Conservation (phyloP, 2,888 invertebrate species). For the Megastigmus dorsalis region DNA sequence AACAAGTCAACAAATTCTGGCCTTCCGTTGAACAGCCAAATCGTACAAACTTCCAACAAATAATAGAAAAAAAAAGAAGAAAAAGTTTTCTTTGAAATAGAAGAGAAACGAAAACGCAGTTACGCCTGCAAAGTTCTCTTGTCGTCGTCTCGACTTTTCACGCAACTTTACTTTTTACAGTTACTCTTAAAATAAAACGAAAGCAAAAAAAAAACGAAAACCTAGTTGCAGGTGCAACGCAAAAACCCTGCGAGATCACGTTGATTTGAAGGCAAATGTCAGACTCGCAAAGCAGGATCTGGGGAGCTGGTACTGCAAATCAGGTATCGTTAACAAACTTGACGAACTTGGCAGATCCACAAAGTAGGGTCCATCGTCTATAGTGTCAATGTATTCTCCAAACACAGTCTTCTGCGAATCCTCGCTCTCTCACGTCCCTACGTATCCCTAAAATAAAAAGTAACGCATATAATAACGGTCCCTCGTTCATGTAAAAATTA, state of each 20-base stretch:
- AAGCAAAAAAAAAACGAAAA: conserved; percentile 51
- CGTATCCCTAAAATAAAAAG: conserved; percentile 69
- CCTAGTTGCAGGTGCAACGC: conserved; percentile 52
- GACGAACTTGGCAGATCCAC: conserved; percentile 56
- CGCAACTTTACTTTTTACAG: conserved; percentile 46
- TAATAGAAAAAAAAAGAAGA: conserved; percentile 42
- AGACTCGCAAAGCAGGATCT: conserved; percentile 48
- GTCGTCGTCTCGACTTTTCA: neutral
- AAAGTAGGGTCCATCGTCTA: conserved; percentile 36
- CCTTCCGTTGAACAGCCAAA: conserved; percentile 38
- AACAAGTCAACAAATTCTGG: conserved; percentile 59
- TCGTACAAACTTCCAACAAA: conserved; percentile 47
- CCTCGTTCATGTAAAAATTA: neutral
- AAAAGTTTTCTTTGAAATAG: conserved; percentile 39
- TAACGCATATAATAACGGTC: neutral
- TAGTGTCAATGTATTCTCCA: conserved; percentile 64
- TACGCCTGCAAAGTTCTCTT: conserved; percentile 22
- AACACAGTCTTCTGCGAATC: conserved; percentile 70
- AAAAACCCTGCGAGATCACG: conserved; percentile 54
- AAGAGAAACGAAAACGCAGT: conserved; percentile 41
- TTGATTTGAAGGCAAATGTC: conserved; percentile 50
- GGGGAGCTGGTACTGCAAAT: conserved; percentile 52
- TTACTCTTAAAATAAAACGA: conserved; percentile 49
- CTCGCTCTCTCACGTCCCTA: conserved; percentile 71
- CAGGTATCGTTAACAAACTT: conserved; percentile 59